Conservation (phyloP, 1,140 invertebrate species). For the Agrypnia vestita region DNA sequence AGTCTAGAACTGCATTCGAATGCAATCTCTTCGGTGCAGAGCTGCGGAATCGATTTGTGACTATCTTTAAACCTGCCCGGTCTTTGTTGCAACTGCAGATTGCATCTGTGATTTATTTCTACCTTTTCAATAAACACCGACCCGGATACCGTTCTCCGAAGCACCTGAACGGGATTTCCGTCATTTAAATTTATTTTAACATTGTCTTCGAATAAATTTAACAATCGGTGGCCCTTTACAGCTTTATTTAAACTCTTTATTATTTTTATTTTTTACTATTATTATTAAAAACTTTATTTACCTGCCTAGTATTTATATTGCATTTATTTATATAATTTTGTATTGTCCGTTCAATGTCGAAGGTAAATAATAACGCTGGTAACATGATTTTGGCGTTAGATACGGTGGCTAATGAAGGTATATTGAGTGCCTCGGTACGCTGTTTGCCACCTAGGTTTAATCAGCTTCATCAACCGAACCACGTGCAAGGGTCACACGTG, state of each 20-base stretch:
- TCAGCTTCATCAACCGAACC: background rate
- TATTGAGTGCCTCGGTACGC: background rate
- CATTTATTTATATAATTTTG: too few relatives aligned
- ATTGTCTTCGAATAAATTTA: too few relatives aligned
- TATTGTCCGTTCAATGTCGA: too few relatives aligned
- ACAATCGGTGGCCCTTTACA: too few relatives aligned
- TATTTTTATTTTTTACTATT: too few relatives aligned
- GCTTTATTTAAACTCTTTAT: too few relatives aligned
- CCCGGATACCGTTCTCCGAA: too few relatives aligned
- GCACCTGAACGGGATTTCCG: too few relatives aligned
- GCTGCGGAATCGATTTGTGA: constrained; percentile 28
- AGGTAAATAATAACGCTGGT: too few relatives aligned
- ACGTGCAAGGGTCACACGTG: background rate
- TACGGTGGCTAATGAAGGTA: constrained; percentile 1
- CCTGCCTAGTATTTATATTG: too few relatives aligned
- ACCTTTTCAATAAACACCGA: constrained; percentile 28
- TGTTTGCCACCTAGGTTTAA: background rate
- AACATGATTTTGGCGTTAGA: background rate
- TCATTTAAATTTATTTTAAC: too few relatives aligned
- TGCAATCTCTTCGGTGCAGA: background rate
- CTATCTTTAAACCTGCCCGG: constrained; percentile 30
- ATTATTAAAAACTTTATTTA: too few relatives aligned
- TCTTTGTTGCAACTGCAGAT: constrained; percentile 37
- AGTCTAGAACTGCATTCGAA: background rate
- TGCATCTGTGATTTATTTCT: constrained; percentile 27